A percentile compares a stretch with the other conserved stretches of the same genome.
These are phyloP conservation scores for Harlomillsia oculata DNA, from an alignment of 1,140 invertebrate species.

Conservation along the genomic window DNA sequence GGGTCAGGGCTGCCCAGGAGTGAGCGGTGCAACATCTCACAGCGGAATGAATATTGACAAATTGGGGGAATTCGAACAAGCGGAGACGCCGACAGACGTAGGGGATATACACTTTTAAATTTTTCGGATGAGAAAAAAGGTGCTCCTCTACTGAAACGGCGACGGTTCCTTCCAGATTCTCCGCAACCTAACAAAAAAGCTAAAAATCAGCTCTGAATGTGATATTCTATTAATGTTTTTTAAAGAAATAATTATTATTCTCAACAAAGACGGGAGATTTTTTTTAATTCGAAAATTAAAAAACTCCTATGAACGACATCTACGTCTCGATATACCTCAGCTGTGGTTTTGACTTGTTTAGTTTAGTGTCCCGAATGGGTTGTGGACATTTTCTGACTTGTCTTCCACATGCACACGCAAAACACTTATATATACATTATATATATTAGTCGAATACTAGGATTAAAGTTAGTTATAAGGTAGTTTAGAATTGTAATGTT, in stretches of 20 bases:
- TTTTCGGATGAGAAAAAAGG: not conserved
- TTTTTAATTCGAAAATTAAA: no score
- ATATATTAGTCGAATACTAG: no score
- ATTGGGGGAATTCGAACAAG: conserved; percentile 26
- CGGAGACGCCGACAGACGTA: conserved; percentile 32
- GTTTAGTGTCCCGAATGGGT: no score
- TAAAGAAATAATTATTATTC: not conserved
- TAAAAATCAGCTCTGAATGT: not conserved
- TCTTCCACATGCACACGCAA: no score
- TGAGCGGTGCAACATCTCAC: not conserved
- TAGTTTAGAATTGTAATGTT: no score
- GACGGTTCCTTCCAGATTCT: not conserved
- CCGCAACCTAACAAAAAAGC: not conserved
- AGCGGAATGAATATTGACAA: conserved; percentile 11
- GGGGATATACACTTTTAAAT: conserved; percentile 30
- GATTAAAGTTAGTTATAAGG: no score
- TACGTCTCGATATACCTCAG: no score
- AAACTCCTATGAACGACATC: no score
- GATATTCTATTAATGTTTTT: not conserved
- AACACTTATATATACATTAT: no score
- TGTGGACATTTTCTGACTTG: no score
- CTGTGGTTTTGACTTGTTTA: no score
- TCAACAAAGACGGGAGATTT: not conserved
- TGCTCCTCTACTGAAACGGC: not conserved
- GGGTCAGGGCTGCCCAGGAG: conserved; percentile 21